Base-by-base conservation (phyloP, 2,888 invertebrate species). In the Mamestra brassicae region DNA sequence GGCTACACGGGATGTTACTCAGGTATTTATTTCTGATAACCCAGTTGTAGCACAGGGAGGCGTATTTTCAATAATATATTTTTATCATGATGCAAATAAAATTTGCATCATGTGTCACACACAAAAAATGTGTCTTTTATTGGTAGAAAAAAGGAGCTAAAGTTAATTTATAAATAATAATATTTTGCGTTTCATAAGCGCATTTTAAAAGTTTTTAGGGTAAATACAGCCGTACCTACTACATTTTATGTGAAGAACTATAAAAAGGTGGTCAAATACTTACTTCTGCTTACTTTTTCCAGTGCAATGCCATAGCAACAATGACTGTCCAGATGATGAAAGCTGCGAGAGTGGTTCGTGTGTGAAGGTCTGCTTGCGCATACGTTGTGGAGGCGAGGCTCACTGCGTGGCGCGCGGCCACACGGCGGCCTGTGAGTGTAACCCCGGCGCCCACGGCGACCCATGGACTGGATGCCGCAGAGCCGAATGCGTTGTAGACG, bases 281-380 rank as follows among this genome's bases (percentile, higher is more conserved):
- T 42, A 76, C 15, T 74, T 52, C 1, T 52, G 57, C n/a, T 55
- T 36, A 15, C 64, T 80, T 80, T 79, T 95, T 96, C 65, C 92
- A 97, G 98, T 98, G 86, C 98, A 99, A 87, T 99, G 99, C 89
- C 97, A 98, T 86, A 97, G 98, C 65, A 98, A 99, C 91, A 97
- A 97, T 70, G 98, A 99, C 85, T 99, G 99, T 92, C 97, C 98
- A 7, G 97, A 98, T 68, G 97, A 97, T 62, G 98, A 98, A 93
- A 98, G 98, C 42, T 99, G 99, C 90, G 97, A 98, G 85, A 98
- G 98, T 89, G 97, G 97, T 77, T 97, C 98, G 89, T 99, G 99
- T 91, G 95, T 97, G 15, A 98, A 98, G 92, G 98, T 98, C 3
- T 99, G 99, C 88, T 94, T 97, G 2, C 97, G 97, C 86, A 97